Base-by-base conservation (phyloP, 1,140 invertebrate species). In the Drosophila lacteicornis region DNA sequence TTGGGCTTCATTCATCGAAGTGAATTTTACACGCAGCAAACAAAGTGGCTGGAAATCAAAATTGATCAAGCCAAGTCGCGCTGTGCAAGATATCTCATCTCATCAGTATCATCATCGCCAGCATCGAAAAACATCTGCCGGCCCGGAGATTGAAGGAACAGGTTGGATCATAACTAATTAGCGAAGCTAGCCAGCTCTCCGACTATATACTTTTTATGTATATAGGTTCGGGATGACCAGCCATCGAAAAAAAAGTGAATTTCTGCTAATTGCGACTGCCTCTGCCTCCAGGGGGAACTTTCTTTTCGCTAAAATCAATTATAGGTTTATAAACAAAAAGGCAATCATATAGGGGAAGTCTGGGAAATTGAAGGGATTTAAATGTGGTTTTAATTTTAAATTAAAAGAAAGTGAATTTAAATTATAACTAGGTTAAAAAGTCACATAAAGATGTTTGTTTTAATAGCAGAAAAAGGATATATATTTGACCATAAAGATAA, bases 1-100 rank as follows among this genome's bases (percentile, higher is more conserved):
- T 33, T 66, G 63, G 77, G 46, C 68, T 60, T 71, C 79, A 81
- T 81, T 82, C 65, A 82, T 78, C 49, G 65, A 74, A 82, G 62
- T 67, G 51, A 68, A 62, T 76, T 80, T 75, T 59, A 80, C 70
- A 69, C 62, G 51, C 25, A 30, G 68, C 57, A 12, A 19, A 67
- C 59, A 80, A 56, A 65, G 46, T 51, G 59, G 12, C 38, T 69
- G 59, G 19, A 19, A 40, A 49, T 50, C 42, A 59, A 79, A 66
- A 80, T 61, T 79, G 57, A 53, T 80, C 67, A 73, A 67, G 38
- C 13, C 60, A 53, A 62, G n/a, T 33, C 40, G 43, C 40, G 36
- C 30, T 17, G 30, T 45, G 38, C 22, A 63, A 73, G 61, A 65
- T 22, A 55, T 22, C 53, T 22, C 45, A 40, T 59, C 55, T 49